Evolutionary conservation across 2,888 invertebrate genomes (phyloP), one percentile per base, ranked within the genome.

Genomic region (Lydus trimaculatus): DNA sequence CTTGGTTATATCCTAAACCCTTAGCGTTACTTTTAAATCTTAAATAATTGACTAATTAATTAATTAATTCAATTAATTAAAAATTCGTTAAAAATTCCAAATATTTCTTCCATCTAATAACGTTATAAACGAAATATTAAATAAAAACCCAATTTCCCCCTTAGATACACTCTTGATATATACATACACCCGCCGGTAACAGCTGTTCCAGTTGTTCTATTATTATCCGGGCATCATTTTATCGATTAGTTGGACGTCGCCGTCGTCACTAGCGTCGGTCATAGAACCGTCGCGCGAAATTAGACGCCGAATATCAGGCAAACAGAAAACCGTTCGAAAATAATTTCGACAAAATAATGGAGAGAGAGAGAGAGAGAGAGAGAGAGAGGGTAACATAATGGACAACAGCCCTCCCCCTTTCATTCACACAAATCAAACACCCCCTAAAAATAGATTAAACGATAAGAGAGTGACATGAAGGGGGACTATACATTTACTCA

Each of bases 251-350:
- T 1, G 5, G 48, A 8, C 48, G 48, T 48, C 48, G 48, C 20
- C 17, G 31, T 60, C n/a, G 65, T 59, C 72, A 73, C 64, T 71
- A 39, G 60, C n/a, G 64, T 60, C 71, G 73, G 65, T 71, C 69
- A 59, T 65, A 65, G 59, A 64, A 68, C 58, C 75, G 73, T 69
- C 76, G 76, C 79, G 80, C 79, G 79, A 80, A 80, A 80, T 77
- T 71, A 65, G 81, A 79, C 78, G 79, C 78, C 69, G 43, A 65
- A 71, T 78, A 76, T 67, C 76, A 80, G 80, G 78, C 56, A 65
- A 75, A 72, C 78, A 48, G 48, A 20, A 48, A 48, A 36, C 36
- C 36, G 11, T 36, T 43, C 9, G 48, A 11, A 11, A 48, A 48
- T 20, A 3, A 52, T 31, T 58, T 31, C 7, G 13, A 7, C n/a